Percentiles rank a stretch among this genome's conserved stretches.
Conservation (phyloP, 2,113 vertebrate genomes). For the Tympanuchus pallidicinctus region DNA sequence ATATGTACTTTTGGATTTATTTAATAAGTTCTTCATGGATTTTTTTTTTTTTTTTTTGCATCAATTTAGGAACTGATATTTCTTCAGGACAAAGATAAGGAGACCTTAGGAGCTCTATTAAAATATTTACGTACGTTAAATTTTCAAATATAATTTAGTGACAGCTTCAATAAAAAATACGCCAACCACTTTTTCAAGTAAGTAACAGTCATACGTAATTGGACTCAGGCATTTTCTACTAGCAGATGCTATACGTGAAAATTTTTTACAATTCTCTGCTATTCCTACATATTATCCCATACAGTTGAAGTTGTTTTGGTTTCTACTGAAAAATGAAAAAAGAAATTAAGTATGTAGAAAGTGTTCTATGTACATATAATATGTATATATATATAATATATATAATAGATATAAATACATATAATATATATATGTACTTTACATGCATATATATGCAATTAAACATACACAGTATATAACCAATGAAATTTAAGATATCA, state of each 20-base stretch:
- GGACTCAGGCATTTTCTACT: not conserved
- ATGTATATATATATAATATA: too few relatives aligned
- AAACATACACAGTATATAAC: not conserved
- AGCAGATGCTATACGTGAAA: not conserved
- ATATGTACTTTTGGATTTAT: not conserved
- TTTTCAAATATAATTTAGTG: conserved; percentile 57
- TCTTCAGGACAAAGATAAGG: conserved; percentile 3
- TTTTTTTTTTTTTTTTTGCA: conserved; percentile 36
- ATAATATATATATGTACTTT: not conserved
- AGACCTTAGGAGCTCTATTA: not conserved
- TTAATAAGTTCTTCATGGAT: not conserved
- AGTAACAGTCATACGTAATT: not conserved
- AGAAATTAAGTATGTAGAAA: not conserved
- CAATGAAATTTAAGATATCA: too few relatives aligned
- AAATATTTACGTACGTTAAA: conserved; percentile 57
- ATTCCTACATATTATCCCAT: not conserved
- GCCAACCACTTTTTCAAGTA: conserved; percentile 6
- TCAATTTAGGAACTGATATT: conserved; percentile 26
- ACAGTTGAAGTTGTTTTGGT: not conserved
- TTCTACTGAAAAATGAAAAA: not conserved
- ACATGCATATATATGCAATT: not conserved
- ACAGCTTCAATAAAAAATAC: conserved; percentile 21
- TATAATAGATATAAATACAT: too few relatives aligned
- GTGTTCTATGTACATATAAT: not conserved
- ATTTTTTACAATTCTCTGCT: not conserved